Evolutionary conservation across 2,797 vertebrate genomes (phyloP).

Genomic region (Ctenochaetus hawaiiensis): DNA sequence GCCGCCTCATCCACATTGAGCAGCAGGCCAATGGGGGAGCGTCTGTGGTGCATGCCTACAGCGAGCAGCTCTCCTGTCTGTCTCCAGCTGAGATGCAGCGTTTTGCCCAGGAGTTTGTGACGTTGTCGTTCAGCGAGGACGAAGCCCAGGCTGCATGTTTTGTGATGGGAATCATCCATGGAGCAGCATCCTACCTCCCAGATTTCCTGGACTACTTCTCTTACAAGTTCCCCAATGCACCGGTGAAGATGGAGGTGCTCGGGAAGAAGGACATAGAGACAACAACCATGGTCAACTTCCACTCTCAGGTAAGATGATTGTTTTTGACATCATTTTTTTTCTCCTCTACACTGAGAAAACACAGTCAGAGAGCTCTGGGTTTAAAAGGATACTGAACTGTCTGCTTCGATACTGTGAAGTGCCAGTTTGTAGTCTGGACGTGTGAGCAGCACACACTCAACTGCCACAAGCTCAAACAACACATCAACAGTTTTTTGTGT

Average conservation of each 20-base stretch:
- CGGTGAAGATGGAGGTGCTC: slow-evolving; percentile 99
- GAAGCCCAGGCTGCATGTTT: slow-evolving; percentile 89
- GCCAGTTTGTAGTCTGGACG: slow-evolving; percentile 33
- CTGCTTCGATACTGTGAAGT: slow-evolving; percentile 18
- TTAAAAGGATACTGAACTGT: background rate
- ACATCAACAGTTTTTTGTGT: background rate
- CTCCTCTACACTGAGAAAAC: background rate
- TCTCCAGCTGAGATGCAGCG: slow-evolving; percentile 92
- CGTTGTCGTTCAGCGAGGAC: slow-evolving; percentile 94
- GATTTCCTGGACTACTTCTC: slow-evolving; percentile 99
- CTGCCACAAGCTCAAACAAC: slow-evolving; percentile 36
- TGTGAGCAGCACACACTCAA: slow-evolving; percentile 29
- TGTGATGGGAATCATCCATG: slow-evolving; percentile 98
- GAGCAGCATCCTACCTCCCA: slow-evolving; percentile 97
- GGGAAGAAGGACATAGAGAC: slow-evolving; percentile 99
- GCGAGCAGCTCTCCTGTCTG: slow-evolving; percentile 91
- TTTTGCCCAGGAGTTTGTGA: slow-evolving; percentile 95
- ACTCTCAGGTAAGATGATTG: slow-evolving; percentile 91
- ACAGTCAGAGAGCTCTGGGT: background rate
- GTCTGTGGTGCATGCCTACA: slow-evolving; percentile 95
- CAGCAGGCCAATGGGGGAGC: slow-evolving; percentile 98
- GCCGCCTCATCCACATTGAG: slow-evolving; percentile 94
- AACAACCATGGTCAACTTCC: slow-evolving; percentile 97
- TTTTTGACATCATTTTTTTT: background rate
- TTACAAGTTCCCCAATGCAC: slow-evolving; percentile 96